Percentiles rank a stretch among this genome's conserved stretches.
phyloP scores from a whole-genome alignment of 2,797 vertebrate species.

The Acomys russatus region DNA sequence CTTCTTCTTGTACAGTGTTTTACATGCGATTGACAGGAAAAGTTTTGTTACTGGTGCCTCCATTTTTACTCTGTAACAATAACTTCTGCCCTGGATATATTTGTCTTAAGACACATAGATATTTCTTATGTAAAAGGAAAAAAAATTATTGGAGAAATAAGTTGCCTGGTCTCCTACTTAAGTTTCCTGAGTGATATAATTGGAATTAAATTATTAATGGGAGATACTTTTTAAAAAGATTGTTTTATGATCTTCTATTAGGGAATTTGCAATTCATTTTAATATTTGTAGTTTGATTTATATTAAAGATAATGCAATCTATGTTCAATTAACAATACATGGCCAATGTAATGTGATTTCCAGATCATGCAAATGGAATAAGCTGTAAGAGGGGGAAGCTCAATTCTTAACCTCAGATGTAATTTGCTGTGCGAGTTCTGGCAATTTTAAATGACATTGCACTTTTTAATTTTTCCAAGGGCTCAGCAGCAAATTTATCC shows the following conservation, averaged over 20 bases:
- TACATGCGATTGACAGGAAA: slow-evolving; percentile 66
- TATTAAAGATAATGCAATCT: slow-evolving; percentile 95
- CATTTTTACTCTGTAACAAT: slow-evolving; percentile 72
- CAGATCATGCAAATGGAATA: slow-evolving; percentile 94
- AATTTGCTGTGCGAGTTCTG: slow-evolving; percentile 93
- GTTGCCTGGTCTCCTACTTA: slow-evolving; percentile 88
- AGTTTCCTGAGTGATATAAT: slow-evolving; percentile 93
- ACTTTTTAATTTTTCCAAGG: slow-evolving; percentile 93
- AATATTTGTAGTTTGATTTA: slow-evolving; percentile 97
- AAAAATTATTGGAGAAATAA: slow-evolving; percentile 88
- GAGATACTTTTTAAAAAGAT: slow-evolving; percentile 94
- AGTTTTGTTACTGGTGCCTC: slow-evolving; percentile 68
- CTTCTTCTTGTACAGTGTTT: slow-evolving; percentile 61
- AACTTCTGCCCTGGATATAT: slow-evolving; percentile 75
- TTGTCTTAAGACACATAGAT: slow-evolving; percentile 76
- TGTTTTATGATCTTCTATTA: slow-evolving; percentile 96
- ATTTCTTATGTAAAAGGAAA: slow-evolving; percentile 81
- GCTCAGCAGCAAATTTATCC: slow-evolving; percentile 93
- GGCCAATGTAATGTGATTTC: slow-evolving; percentile 94
- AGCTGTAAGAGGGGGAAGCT: slow-evolving; percentile 89
- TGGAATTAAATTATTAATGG: slow-evolving; percentile 97
- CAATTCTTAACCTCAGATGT: slow-evolving; percentile 93
- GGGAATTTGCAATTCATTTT: slow-evolving; percentile 96
- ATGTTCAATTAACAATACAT: slow-evolving; percentile 96
- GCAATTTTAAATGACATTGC: slow-evolving; percentile 94